phyloP scores from a whole-genome alignment of 2,888 invertebrate genomes.

The Allolobophora icterica region DNA sequence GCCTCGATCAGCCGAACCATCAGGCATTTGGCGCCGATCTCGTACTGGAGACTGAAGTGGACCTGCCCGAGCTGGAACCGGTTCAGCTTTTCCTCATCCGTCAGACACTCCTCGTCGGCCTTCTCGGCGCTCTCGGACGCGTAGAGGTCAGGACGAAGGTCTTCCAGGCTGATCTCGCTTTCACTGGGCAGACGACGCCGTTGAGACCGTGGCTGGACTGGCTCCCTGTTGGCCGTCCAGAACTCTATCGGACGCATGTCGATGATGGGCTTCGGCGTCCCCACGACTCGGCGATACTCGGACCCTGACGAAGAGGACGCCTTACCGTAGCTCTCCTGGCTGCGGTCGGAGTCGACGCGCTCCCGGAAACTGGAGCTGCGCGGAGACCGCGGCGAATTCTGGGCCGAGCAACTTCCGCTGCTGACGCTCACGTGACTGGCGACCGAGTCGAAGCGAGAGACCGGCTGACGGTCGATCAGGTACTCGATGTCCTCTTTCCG shows the following conservation, averaged over 20 bases:
- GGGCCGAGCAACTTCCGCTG: conserved; percentile 26
- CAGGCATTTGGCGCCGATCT: conserved; percentile 59
- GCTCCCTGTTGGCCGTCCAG: conserved; percentile 65
- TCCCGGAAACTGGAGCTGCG: conserved; percentile 48
- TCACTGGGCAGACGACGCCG: conserved; percentile 59
- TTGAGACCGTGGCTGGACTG: conserved; percentile 61
- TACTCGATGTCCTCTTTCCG: conserved; percentile 60
- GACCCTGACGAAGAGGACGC: conserved; percentile 52
- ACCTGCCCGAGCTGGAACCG: conserved; percentile 49
- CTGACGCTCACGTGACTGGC: conserved; percentile 49
- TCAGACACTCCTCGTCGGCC: conserved; percentile 51
- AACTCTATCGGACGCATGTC: conserved; percentile 66
- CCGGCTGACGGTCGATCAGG: conserved; percentile 54
- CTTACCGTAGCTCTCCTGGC: conserved; percentile 40
- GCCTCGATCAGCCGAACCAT: conserved; percentile 66
- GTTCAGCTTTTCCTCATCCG: conserved; percentile 62
- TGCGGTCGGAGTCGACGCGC: conserved; percentile 57
- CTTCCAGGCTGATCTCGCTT: conserved; percentile 63
- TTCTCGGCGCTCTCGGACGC: conserved; percentile 50
- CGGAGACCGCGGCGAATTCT: conserved; percentile 21
- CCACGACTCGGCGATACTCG: conserved; percentile 52
- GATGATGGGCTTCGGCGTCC: conserved; percentile 60
- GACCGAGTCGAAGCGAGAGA: conserved; percentile 37
- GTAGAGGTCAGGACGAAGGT: conserved; percentile 64
- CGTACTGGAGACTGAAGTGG: conserved; percentile 64